Evolutionary conservation across 2,888 invertebrate genomes (phyloP).

Genomic region (Ichneumon xanthorius): DNA sequence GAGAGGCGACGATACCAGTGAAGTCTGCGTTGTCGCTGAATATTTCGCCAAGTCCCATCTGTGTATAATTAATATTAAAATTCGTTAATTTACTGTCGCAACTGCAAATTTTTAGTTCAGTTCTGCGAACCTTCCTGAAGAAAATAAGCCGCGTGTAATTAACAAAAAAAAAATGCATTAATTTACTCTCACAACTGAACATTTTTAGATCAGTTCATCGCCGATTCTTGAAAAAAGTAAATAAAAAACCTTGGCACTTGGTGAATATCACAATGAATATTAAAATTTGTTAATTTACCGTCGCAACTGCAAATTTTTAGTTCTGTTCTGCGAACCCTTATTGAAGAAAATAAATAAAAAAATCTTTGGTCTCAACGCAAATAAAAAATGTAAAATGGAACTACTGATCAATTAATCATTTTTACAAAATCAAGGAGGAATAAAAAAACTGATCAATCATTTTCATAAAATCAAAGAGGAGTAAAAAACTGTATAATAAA

Average conservation of each 20-base stretch:
- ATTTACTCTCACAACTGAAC: background rate
- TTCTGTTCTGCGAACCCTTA: too few relatives aligned
- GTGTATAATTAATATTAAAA: conserved; percentile 71
- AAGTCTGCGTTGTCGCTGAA: conserved; percentile 89
- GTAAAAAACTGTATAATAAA: background rate
- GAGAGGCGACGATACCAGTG: conserved; percentile 87
- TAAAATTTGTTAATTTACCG: too few relatives aligned
- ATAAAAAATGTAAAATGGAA: background rate
- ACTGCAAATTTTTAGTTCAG: background rate
- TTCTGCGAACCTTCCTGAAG: background rate
- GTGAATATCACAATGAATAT: too few relatives aligned
- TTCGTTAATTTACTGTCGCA: background rate
- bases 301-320: too few relatives aligned
- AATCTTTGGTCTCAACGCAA: background rate
- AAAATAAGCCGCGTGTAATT: too few relatives aligned
- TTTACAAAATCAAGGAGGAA: background rate
- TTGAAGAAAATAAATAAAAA: too few relatives aligned
- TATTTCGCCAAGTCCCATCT: conserved; percentile 91
- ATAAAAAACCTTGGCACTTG: too few relatives aligned
- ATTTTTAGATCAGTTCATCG: background rate
- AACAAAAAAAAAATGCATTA: background rate
- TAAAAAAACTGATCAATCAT: background rate
- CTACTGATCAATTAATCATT: background rate
- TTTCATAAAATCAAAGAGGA: background rate
- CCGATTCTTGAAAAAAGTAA: background rate